A percentile compares a stretch with the other conserved stretches of the same genome.
Conservation (phyloP, 1,140 invertebrate genomes). For the Solen grandis region DNA sequence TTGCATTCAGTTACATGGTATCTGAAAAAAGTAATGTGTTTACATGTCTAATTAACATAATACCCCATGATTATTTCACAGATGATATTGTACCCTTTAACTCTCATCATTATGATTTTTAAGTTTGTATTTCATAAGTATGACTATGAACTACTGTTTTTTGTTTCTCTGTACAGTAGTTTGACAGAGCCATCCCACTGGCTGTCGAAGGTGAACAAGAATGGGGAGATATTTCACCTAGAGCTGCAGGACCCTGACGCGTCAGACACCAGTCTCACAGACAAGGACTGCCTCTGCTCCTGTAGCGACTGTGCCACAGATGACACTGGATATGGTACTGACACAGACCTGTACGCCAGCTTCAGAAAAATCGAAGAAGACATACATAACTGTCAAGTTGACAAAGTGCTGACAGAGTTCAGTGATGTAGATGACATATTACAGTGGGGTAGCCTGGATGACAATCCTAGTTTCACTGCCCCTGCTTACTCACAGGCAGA, state of each 20-base stretch:
- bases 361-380: background rate
- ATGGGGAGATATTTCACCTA: conserved; percentile 51
- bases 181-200: conserved; percentile 38
- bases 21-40: no score
- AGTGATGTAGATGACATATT: conserved; percentile 36
- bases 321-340: conserved; percentile 57
- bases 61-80: no score
- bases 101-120: no score
- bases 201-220: conserved; percentile 44
- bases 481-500: conserved; percentile 19
- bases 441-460: conserved; percentile 11
- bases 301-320: conserved; percentile 56
- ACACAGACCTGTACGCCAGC: conserved; percentile 29
- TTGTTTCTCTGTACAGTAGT: conserved; percentile 28
- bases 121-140: no score
- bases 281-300: conserved; percentile 40
- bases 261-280: background rate
- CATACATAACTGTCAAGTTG: background rate
- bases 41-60: no score
- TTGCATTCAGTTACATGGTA: no score
- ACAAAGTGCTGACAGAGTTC: conserved; percentile 12
- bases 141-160: no score
- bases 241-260: conserved; percentile 19
- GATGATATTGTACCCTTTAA: no score
- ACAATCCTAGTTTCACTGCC: background rate